Evolutionary conservation across 2,113 vertebrate species (phyloP).

Genomic region (Callipepla californica): DNA sequence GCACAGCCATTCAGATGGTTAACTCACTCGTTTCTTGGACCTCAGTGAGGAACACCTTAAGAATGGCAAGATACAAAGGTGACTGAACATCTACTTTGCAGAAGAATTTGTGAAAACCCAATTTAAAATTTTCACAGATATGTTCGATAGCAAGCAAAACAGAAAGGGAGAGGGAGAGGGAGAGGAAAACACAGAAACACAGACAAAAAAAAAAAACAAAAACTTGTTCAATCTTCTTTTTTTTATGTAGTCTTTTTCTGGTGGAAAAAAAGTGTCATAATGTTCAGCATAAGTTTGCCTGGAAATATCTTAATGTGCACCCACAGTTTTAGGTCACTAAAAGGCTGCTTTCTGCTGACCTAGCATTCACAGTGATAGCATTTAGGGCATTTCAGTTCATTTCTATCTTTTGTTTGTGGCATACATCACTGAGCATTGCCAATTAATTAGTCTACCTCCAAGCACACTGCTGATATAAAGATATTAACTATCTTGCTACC

Average conservation of each 20-base stretch:
- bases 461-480: background rate
- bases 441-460: background rate
- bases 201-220: background rate
- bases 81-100: background rate
- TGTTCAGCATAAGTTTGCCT: background rate
- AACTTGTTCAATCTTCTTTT: background rate
- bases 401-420: background rate
- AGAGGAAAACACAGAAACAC: background rate
- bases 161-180: background rate
- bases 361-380: background rate
- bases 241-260: background rate
- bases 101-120: background rate
- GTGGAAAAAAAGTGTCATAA: fast-evolving
- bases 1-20: background rate
- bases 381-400: background rate
- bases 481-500: background rate
- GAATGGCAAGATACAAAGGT: background rate
- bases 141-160: background rate
- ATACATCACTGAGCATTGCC: background rate
- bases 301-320: background rate
- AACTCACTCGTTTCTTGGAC: background rate
- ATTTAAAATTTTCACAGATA: background rate
- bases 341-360: background rate
- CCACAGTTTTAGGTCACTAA: background rate
- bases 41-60: background rate